Evolutionary conservation across 1,140 invertebrate species (phyloP).

Genomic region (Trichogramma pretiosum): DNA sequence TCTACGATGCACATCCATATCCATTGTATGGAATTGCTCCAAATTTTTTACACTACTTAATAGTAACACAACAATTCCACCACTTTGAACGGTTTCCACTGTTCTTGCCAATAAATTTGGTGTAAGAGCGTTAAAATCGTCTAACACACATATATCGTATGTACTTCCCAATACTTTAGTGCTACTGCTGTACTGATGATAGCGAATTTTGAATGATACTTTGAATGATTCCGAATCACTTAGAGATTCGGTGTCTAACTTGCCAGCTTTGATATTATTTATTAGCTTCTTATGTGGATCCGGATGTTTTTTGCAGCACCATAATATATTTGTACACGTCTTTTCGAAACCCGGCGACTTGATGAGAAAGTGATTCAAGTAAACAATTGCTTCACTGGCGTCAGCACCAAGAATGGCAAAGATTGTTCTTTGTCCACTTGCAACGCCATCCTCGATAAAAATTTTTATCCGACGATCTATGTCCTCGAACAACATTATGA

Average conservation of each 20-base stretch:
- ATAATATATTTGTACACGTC: slow-evolving; percentile 92
- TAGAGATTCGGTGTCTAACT: slow-evolving; percentile 86
- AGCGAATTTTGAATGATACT: slow-evolving; percentile 91
- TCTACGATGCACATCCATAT: slow-evolving; percentile 97
- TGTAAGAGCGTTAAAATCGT: slow-evolving; percentile 99
- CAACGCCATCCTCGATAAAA: slow-evolving; percentile 95
- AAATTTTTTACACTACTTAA: slow-evolving; percentile 79
- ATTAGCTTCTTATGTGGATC: too few relatives aligned
- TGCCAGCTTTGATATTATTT: slow-evolving; percentile 76
- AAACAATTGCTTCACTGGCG: slow-evolving; percentile 90
- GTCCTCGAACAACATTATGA: too few relatives aligned
- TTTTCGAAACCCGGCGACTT: slow-evolving; percentile 91
- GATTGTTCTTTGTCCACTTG: slow-evolving; percentile 79
- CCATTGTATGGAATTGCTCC: slow-evolving; percentile 91
- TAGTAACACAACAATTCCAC: slow-evolving; percentile 86
- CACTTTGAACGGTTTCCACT: slow-evolving; percentile 97
- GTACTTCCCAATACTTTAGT: slow-evolving; percentile 97
- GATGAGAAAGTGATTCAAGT: slow-evolving; percentile 93
- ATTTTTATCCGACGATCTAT: slow-evolving; percentile 92
- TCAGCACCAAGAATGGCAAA: slow-evolving; percentile 95
- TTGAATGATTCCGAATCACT: slow-evolving; percentile 96
- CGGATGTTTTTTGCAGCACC: slow-evolving; percentile 77
- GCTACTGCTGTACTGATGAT: slow-evolving; percentile 96
- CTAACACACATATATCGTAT: slow-evolving; percentile 90
- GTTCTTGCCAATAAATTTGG: slow-evolving; percentile 95